Percentiles rank a stretch among this genome's conserved stretches.
These are phyloP conservation scores for Caenorhabditis sp. DNA, from an alignment of 2,888 invertebrate species.

Conservation along the genomic window DNA sequence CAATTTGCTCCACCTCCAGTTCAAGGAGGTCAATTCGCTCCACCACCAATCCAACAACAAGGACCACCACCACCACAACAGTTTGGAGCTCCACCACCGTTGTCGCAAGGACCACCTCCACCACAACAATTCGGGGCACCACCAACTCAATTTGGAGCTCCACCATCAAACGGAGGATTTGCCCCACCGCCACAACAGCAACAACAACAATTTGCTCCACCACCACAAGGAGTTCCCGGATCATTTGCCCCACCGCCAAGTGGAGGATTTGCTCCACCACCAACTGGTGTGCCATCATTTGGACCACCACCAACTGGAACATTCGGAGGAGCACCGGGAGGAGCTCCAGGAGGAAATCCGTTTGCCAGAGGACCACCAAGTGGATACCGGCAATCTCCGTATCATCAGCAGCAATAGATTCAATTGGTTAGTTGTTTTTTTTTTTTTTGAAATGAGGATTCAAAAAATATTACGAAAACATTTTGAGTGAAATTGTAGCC, in stretches of 20 bases:
- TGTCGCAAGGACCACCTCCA: not conserved
- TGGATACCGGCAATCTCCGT: constrained; percentile 54
- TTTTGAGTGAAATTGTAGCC: too few species aligned
- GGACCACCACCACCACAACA: constrained; percentile 9
- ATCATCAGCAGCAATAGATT: constrained; percentile 43
- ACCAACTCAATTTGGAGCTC: constrained; percentile 17
- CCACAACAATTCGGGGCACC: constrained; percentile 5
- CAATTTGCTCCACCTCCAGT: constrained; percentile 4
- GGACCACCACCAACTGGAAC: constrained; percentile 41
- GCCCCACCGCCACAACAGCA: constrained; percentile 34
- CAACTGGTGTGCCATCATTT: constrained; percentile 14
- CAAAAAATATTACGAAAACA: too few species aligned
- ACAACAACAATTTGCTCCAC: constrained; percentile 11
- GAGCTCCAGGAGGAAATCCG: constrained; percentile 48
- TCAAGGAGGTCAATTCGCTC: not conserved
- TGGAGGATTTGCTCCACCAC: constrained; percentile 34
- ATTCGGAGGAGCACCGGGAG: constrained; percentile 26
- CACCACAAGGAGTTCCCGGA: constrained; percentile 14
- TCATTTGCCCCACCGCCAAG: constrained; percentile 33
- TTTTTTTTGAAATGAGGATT: not conserved
- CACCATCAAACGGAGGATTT: constrained; percentile 20
- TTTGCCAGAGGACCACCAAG: constrained; percentile 49
- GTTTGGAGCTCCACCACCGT: constrained; percentile 23
- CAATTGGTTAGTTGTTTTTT: not conserved
- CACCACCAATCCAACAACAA: constrained; percentile 3